phyloP scores from a whole-genome alignment of 2,113 vertebrate genomes.

The Taxidea taxus region DNA sequence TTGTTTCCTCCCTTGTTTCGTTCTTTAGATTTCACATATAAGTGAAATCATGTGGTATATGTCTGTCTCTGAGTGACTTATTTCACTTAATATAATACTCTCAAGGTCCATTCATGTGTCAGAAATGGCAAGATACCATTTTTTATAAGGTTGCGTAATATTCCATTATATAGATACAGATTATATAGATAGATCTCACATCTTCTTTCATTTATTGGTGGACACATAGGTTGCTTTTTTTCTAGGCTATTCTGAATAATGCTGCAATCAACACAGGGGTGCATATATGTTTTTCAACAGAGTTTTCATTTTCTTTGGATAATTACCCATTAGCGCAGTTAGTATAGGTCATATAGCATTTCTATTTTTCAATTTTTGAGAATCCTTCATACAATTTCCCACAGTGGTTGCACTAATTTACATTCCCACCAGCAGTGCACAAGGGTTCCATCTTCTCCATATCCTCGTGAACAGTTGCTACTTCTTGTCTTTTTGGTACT shows the following conservation, averaged over 20 bases:
- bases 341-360: neutral
- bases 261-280: neutral
- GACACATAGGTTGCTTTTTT: neutral
- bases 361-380: neutral
- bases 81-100: neutral
- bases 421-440: neutral
- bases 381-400: neutral
- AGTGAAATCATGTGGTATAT: neutral
- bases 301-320: neutral
- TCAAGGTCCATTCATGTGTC: neutral
- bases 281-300: neutral
- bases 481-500: neutral
- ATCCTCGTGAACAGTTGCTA: neutral
- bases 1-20: neutral
- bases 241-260: neutral
- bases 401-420: neutral
- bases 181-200: neutral
- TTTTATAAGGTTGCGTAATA: neutral
- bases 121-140: neutral
- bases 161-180: neutral
- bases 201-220: neutral
- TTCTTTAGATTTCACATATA: neutral
- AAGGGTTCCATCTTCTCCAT: neutral
- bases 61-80: neutral
- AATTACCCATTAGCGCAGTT: neutral